These are phyloP conservation scores for Zoanthus solanderi DNA, from an alignment of 92 coral and sea anemone species.

Conservation along the genomic window DNA sequence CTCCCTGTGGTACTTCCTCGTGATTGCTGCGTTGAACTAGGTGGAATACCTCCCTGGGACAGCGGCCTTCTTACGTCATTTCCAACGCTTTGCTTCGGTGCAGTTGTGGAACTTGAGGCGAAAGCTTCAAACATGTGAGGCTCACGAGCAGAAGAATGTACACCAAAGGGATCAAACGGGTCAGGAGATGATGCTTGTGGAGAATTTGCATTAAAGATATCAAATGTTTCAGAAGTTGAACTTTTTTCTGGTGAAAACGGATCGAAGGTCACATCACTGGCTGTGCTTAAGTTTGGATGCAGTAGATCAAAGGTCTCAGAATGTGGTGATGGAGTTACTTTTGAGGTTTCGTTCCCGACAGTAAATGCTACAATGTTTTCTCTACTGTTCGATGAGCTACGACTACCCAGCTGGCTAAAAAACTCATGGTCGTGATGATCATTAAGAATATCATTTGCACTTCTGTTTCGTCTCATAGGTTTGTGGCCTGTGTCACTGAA, in stretches of 20 bases:
- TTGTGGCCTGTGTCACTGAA: constrained; percentile 71
- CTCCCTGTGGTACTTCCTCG: constrained; percentile 34
- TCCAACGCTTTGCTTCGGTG: constrained; percentile 5
- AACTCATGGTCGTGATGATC: constrained; percentile 81
- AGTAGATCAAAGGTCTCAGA: constrained; percentile 69
- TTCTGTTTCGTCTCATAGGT: constrained; percentile 79
- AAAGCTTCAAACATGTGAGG: constrained; percentile 54
- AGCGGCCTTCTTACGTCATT: constrained; percentile 26
- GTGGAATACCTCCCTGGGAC: constrained; percentile 3
- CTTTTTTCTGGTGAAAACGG: constrained; percentile 47
- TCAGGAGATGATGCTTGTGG: constrained; percentile 24
- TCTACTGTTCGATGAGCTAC: constrained; percentile 78
- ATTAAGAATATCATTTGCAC: constrained; percentile 90
- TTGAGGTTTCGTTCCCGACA: constrained; percentile 12
- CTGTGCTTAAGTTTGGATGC: constrained; percentile 16
- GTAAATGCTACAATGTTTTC: constrained; percentile 75
- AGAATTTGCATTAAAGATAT: constrained; percentile 21
- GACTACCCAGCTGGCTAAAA: constrained; percentile 79
- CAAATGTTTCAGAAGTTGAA: constrained; percentile 36
- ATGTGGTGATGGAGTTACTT: not conserved
- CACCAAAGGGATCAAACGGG: constrained; percentile 67
- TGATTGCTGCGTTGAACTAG: constrained; percentile 4
- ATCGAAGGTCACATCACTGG: constrained; percentile 48
- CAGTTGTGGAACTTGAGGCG: constrained; percentile 35
- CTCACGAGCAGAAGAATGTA: constrained; percentile 45